These are phyloP conservation scores for Etheostoma cragini DNA, from an alignment of 2,113 vertebrate species.

Conservation along the genomic window DNA sequence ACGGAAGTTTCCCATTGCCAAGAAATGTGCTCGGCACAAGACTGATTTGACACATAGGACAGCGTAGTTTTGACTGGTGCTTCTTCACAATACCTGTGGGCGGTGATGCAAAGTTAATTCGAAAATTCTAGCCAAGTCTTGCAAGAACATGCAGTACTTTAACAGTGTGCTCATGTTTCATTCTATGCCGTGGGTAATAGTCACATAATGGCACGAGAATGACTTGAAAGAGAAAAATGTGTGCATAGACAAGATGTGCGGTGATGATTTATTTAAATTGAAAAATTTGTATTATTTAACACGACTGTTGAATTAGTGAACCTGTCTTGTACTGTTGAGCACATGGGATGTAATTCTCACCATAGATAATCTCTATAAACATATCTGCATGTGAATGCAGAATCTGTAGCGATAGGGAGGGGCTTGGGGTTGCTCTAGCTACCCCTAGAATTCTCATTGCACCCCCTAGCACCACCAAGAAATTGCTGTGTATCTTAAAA, in stretches of 20 bases:
- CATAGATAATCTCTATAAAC: too few relatives aligned
- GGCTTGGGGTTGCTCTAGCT: too few relatives aligned
- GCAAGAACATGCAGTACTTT: not conserved
- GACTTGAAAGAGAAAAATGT: not conserved
- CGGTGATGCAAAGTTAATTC: not conserved
- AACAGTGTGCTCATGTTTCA: not conserved
- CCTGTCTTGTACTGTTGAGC: not conserved
- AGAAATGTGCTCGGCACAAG: not conserved
- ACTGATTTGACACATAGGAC: not conserved
- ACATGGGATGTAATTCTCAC: not conserved
- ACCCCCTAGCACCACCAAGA: too few relatives aligned
- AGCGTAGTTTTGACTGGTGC: not conserved
- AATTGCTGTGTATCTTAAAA: too few relatives aligned
- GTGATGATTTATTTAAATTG: conserved; percentile 6
- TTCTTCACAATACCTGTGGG: not conserved
- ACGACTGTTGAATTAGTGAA: not conserved
- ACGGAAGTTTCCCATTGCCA: not conserved
- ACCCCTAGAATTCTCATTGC: too few relatives aligned
- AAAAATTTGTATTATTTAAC: too few relatives aligned
- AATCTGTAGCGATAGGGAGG: too few relatives aligned
- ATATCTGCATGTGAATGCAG: too few relatives aligned
- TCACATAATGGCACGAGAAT: not conserved
- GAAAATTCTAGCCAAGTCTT: not conserved
- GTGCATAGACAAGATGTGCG: not conserved
- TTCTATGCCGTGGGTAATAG: not conserved